phyloP scores from a whole-genome alignment of 2,797 vertebrate species.

The Hipposideros larvatus region DNA sequence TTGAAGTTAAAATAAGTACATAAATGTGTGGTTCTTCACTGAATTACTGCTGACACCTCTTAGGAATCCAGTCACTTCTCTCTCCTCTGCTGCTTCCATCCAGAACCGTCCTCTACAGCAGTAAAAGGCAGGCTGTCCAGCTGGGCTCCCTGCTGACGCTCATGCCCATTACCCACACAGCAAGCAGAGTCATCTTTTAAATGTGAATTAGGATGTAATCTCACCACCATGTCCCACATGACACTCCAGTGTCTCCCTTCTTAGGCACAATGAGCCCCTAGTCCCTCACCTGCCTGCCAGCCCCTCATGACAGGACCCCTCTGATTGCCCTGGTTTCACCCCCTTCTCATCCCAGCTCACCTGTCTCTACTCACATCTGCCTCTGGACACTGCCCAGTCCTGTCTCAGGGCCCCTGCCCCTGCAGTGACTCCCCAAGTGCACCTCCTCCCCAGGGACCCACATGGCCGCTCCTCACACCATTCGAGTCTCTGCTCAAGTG shows the following conservation, averaged over 20 bases:
- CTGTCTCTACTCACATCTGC: rapidly evolving
- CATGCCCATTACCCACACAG: too few species aligned
- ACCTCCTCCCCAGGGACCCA: background rate
- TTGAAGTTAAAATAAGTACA: background rate
- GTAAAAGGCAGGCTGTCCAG: too few species aligned
- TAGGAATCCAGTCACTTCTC: background rate
- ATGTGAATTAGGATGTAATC: background rate
- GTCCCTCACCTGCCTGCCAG: background rate
- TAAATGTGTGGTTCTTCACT: background rate
- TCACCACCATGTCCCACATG: too few species aligned
- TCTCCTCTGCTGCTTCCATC: too few species aligned
- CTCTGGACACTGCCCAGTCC: rapidly evolving
- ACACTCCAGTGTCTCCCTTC: too few species aligned
- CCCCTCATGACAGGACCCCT: background rate
- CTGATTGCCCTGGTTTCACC: too few species aligned
- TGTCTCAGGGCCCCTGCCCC: background rate
- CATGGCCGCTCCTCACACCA: background rate
- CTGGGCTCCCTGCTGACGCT: background rate
- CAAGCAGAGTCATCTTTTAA: background rate
- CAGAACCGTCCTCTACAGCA: rapidly evolving
- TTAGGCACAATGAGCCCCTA: too few species aligned
- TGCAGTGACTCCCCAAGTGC: background rate
- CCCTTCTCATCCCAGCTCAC: rapidly evolving
- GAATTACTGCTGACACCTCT: background rate
- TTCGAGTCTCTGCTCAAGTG: background rate